phyloP scores from a whole-genome alignment of 2,113 vertebrate genomes.

The Antigone vipio region DNA sequence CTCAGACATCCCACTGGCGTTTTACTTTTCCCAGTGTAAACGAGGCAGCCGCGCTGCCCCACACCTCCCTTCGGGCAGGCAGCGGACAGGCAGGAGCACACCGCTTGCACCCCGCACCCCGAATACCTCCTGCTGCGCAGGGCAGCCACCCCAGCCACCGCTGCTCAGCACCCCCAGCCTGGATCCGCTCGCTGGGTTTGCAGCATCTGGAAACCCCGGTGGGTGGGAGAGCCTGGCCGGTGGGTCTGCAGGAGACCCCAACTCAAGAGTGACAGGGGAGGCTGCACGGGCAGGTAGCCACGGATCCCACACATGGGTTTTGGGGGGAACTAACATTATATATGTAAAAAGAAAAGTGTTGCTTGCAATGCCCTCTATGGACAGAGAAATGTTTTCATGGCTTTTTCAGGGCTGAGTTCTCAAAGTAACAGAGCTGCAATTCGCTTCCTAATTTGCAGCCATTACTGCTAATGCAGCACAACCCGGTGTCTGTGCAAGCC shows the following conservation, averaged over 20 bases:
- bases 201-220: fast-evolving
- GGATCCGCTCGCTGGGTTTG: neutral
- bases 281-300: neutral
- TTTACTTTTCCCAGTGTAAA: neutral
- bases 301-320: fast-evolving
- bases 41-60: neutral
- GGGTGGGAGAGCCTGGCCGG: neutral
- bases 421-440: neutral
- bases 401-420: neutral
- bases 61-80: neutral
- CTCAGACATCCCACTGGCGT: neutral
- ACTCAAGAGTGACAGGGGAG: neutral
- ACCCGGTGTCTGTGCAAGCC: fast-evolving
- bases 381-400: neutral
- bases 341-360: neutral
- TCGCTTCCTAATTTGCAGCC: neutral
- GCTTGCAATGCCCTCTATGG: neutral
- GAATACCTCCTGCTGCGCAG: fast-evolving
- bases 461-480: neutral
- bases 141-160: neutral
- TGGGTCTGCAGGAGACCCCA: neutral
- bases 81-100: neutral
- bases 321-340: neutral
- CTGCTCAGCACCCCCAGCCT: neutral
- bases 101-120: neutral